Evolutionary conservation across 2,797 vertebrate species (phyloP).

Genomic region (Phoebastria nigripes): DNA sequence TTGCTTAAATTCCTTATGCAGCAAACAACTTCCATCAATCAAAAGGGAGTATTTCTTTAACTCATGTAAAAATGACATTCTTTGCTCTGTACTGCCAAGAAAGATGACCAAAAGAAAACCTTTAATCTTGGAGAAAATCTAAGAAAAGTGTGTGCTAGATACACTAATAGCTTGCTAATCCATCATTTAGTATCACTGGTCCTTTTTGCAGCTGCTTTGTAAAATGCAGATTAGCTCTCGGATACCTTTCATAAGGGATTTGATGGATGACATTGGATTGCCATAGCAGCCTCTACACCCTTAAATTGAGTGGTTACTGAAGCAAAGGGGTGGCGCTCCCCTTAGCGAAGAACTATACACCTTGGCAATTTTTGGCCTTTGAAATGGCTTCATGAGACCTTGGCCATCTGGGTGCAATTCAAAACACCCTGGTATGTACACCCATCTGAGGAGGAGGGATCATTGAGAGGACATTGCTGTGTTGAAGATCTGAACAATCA

Average conservation of each 20-base stretch:
- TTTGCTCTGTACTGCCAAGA: neutral
- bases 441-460: neutral
- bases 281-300: neutral
- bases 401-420: neutral
- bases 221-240: neutral
- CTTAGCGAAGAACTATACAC: neutral
- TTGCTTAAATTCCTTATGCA: neutral
- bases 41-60: neutral
- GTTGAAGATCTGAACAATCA: neutral
- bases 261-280: neutral
- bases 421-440: neutral
- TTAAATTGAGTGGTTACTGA: neutral
- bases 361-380: neutral
- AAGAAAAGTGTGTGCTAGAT: neutral
- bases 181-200: neutral
- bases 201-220: neutral
- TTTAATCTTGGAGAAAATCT: neutral
- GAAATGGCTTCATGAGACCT: neutral
- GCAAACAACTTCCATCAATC: neutral
- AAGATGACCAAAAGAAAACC: neutral
- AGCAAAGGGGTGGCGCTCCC: neutral
- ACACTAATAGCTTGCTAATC: neutral
- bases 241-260: neutral
- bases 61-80: neutral
- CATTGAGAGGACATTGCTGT: neutral